These are phyloP conservation scores for Smittia sp. DNA, from an alignment of 2,888 invertebrate genomes.

Conservation along the genomic window DNA sequence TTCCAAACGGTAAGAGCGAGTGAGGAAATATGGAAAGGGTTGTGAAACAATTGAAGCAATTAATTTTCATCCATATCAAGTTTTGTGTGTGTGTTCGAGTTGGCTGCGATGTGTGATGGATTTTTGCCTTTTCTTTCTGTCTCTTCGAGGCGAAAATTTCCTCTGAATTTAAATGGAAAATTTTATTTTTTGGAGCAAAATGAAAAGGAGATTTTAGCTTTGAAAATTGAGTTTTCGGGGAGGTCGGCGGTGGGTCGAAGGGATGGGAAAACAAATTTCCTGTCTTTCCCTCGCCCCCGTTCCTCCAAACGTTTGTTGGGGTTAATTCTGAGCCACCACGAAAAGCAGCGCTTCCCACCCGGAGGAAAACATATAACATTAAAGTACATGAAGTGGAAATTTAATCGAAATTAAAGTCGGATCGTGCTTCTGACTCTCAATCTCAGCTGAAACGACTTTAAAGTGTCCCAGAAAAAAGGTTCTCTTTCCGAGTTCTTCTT, in stretches of 20 bases:
- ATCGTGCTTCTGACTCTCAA: neutral
- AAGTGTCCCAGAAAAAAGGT: neutral
- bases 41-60: conserved; percentile 31
- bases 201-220: neutral
- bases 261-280: conserved; percentile 31
- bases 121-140: conserved; percentile 15
- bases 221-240: neutral
- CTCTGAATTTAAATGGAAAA: conserved; percentile 8
- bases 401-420: conserved; percentile 20
- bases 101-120: neutral
- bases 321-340: neutral
- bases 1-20: conserved; percentile 8
- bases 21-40: conserved; percentile 20
- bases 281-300: neutral
- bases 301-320: neutral
- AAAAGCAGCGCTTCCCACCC: neutral
- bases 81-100: conserved; percentile 3
- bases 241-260: neutral
- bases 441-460: neutral
- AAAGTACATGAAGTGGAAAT: conserved; percentile 34
- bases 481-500: neutral
- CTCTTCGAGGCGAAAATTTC: neutral
- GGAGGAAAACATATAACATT: conserved; percentile 24
- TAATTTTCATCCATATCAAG: conserved; percentile 23
- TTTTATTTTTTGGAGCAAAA: conserved; percentile 2